Evolutionary conservation across 2,113 vertebrate genomes (phyloP).

Genomic region (Notothenia coriiceps): DNA sequence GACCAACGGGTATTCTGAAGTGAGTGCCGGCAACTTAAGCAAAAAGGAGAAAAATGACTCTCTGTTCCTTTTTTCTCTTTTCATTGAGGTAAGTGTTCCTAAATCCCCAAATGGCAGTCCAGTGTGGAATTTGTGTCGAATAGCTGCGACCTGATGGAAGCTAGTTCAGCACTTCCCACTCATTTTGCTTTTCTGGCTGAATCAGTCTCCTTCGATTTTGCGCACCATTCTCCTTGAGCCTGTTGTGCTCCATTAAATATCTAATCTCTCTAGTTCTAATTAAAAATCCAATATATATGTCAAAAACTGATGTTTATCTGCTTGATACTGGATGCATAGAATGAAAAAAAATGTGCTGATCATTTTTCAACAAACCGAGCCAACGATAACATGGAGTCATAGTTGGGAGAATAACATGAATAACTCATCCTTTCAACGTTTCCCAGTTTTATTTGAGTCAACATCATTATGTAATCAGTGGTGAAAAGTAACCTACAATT

Average conservation of each 20-base stretch:
- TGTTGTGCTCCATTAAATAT: slow-evolving; percentile 58
- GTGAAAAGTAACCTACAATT: neutral
- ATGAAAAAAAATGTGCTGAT: neutral
- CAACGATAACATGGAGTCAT: neutral
- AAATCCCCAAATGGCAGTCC: neutral
- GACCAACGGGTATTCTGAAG: neutral
- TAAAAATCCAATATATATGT: slow-evolving; percentile 48
- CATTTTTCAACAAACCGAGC: slow-evolving; percentile 6
- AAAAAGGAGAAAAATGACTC: neutral
- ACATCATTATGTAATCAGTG: neutral
- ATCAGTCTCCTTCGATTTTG: slow-evolving; percentile 39
- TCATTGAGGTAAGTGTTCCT: neutral
- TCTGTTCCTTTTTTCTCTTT: neutral
- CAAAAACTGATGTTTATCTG: slow-evolving; percentile 61
- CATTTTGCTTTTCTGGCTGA: slow-evolving; percentile 41
- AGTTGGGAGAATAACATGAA: neutral
- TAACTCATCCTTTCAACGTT: neutral
- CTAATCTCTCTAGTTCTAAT: slow-evolving; percentile 56
- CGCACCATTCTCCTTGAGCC: slow-evolving; percentile 22
- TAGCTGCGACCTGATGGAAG: slow-evolving; percentile 17
- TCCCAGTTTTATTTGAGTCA: neutral
- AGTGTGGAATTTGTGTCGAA: slow-evolving; percentile 8
- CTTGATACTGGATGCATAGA: slow-evolving; percentile 1
- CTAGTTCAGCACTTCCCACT: slow-evolving; percentile 43
- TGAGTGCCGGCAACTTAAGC: neutral